A percentile compares a stretch with the other conserved stretches of the same genome.
Evolutionary conservation across 2,888 invertebrate genomes (phyloP).

Genomic region (Glyphotaelius pellucidus): DNA sequence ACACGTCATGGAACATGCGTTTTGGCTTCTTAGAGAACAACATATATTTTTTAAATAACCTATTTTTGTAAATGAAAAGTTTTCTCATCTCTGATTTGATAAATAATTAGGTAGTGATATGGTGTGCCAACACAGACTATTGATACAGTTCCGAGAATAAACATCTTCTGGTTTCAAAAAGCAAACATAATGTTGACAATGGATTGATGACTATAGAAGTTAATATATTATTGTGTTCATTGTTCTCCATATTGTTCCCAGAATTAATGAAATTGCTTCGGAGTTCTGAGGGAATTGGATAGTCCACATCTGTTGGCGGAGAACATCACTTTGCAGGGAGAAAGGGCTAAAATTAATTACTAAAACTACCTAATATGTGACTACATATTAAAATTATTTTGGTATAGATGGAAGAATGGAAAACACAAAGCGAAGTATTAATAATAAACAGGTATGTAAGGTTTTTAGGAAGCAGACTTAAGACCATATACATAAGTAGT

Average conservation of each 20-base stretch:
- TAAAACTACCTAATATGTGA: not conserved
- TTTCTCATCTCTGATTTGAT: not conserved
- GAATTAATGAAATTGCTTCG: slow-evolving; percentile 59
- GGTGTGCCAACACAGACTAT: slow-evolving; percentile 40
- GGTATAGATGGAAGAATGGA: too few species aligned
- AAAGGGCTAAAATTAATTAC: slow-evolving; percentile 6
- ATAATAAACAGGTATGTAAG: too few species aligned
- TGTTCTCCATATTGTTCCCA: slow-evolving; percentile 53
- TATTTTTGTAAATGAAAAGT: not conserved
- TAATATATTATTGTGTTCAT: slow-evolving; percentile 48
- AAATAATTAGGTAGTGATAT: not conserved
- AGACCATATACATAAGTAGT: too few species aligned
- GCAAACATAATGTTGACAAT: slow-evolving; percentile 51
- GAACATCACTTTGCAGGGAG: slow-evolving; percentile 22
- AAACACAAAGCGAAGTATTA: too few species aligned
- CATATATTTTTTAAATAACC: too few species aligned
- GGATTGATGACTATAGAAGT: slow-evolving; percentile 43
- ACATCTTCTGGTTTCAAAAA: slow-evolving; percentile 55
- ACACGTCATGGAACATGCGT: too few species aligned
- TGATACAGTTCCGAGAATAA: slow-evolving; percentile 37
- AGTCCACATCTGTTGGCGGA: slow-evolving; percentile 18
- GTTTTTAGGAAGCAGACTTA: too few species aligned
- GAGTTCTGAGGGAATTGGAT: slow-evolving; percentile 38
- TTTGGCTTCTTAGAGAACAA: too few species aligned
- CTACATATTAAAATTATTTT: not conserved